phyloP scores from a whole-genome alignment of 2,797 vertebrate species.

The Scarus forsteni region DNA sequence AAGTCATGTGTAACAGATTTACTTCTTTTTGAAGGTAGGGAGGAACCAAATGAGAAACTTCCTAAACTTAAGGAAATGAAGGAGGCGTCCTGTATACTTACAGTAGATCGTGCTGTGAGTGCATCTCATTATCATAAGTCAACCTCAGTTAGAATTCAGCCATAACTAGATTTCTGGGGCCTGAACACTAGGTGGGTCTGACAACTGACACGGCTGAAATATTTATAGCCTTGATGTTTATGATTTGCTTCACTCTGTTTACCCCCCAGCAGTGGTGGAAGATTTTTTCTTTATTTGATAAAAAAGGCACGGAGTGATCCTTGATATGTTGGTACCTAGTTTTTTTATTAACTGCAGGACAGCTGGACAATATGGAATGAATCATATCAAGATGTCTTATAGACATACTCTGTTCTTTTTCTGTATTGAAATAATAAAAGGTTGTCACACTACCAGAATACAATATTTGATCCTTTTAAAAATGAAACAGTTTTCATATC shows the following conservation, averaged over 20 bases:
- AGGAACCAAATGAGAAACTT: slow-evolving; percentile 58
- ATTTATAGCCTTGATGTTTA: slow-evolving; percentile 63
- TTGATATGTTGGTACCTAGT: slow-evolving; percentile 52
- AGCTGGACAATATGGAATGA: no score
- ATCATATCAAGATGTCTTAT: no score
- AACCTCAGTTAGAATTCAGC: slow-evolving; percentile 66
- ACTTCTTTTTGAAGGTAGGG: slow-evolving; percentile 43
- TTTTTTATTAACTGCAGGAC: background rate
- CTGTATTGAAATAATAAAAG: no score
- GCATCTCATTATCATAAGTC: slow-evolving; percentile 77
- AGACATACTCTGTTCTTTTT: no score
- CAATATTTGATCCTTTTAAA: no score
- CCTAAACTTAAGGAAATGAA: slow-evolving; percentile 56
- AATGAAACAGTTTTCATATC: no score
- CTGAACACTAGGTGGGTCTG: slow-evolving; percentile 67
- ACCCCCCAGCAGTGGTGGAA: slow-evolving; percentile 37
- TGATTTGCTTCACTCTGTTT: slow-evolving; percentile 66
- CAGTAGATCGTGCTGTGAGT: slow-evolving; percentile 55
- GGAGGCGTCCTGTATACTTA: slow-evolving; percentile 42
- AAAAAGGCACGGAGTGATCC: slow-evolving; percentile 34
- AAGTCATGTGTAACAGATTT: slow-evolving; percentile 55
- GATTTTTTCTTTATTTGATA: slow-evolving; percentile 30
- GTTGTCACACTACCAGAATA: no score
- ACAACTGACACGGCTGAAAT: slow-evolving; percentile 70
- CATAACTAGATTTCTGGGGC: slow-evolving; percentile 66